These are phyloP conservation scores for Prolemur simus DNA, from an alignment of 2,113 vertebrate species.

Conservation along the genomic window DNA sequence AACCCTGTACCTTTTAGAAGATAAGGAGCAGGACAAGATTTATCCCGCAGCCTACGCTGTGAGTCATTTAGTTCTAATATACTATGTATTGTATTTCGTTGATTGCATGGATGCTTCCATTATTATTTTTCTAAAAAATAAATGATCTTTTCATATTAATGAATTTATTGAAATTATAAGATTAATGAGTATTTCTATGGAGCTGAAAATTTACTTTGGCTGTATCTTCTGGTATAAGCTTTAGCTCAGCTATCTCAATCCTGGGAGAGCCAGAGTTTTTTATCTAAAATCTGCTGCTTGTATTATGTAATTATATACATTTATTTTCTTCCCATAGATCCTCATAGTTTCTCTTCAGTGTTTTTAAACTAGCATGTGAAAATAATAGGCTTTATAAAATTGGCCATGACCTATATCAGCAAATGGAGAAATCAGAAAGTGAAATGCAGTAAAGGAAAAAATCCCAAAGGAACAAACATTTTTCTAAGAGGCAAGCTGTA, in stretches of 20 bases:
- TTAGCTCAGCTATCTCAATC: constrained; percentile 28
- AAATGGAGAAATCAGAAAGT: constrained; percentile 40
- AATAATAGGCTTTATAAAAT: constrained; percentile 44
- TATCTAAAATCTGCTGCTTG: constrained; percentile 17
- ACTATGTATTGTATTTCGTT: constrained; percentile 28
- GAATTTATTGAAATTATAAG: constrained; percentile 47
- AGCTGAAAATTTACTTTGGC: constrained; percentile 68
- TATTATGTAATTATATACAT: neutral
- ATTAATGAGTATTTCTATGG: constrained; percentile 63
- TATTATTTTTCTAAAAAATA: constrained; percentile 60
- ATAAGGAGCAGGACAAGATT: neutral
- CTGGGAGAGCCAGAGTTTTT: constrained; percentile 47
- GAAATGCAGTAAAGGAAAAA: neutral
- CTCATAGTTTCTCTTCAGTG: constrained; percentile 1
- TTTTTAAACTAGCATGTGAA: constrained; percentile 31
- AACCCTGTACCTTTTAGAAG: neutral
- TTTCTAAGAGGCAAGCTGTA: constrained; percentile 33
- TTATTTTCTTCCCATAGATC: neutral
- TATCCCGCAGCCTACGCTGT: neutral
- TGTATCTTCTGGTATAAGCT: neutral
- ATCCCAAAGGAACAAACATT: constrained; percentile 36
- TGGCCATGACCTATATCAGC: neutral
- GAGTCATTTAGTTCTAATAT: constrained; percentile 12
- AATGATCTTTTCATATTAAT: constrained; percentile 69
- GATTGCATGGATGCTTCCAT: constrained; percentile 27